Evolutionary conservation across 2,888 invertebrate genomes (phyloP), one percentile per base, ranked within the genome.

Genomic region (Anthophora plumipes): DNA sequence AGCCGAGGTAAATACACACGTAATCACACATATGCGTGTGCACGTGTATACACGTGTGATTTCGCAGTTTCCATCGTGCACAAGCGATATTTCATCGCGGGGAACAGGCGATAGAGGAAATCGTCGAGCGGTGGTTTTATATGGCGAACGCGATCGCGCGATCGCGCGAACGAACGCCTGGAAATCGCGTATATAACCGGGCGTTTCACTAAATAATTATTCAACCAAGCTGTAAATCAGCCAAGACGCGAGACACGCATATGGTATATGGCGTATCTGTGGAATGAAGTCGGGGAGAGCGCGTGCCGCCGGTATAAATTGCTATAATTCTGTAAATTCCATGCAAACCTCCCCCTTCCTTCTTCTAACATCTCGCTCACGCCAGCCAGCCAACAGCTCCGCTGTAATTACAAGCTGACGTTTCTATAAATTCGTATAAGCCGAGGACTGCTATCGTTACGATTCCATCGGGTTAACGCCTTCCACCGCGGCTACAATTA

Each of bases 121-220:
- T 77, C 66, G 72, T 20, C 43, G 63, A 12, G 22, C 31, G 5
- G 46, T 9, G 5, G 46, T 9, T 7, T 12, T 20, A 9, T 14
- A n/a, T n/a, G n/a, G n/a, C n/a, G n/a, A n/a, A n/a, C n/a, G n/a
- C n/a, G n/a, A n/a, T n/a, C n/a, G n/a, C n/a, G n/a, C 70, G 37
- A n/a, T n/a, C 17, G 50, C 52, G 52, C 63, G 67, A 54, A 17
- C 52, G 55, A n/a, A 37, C 14, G 22, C n/a, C 25, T 39, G 63
- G 64, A 69, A 64, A 78, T 78, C 78, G 75, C 14, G 52, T 14
- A 22, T 59, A 25, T 14, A 52, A 66, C 57, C 46, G 60, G 31
- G 37, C 66, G 76, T 75, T 69, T 75, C 76, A 12, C 59, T 68
- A 63, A 78, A 70, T 77, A 77, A 70, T 79, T 79, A 79, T 77